A percentile compares a stretch with the other conserved stretches of the same genome.
Evolutionary conservation across 2,888 invertebrate genomes (phyloP).

Genomic region (Caenorhabditis japonica): DNA sequence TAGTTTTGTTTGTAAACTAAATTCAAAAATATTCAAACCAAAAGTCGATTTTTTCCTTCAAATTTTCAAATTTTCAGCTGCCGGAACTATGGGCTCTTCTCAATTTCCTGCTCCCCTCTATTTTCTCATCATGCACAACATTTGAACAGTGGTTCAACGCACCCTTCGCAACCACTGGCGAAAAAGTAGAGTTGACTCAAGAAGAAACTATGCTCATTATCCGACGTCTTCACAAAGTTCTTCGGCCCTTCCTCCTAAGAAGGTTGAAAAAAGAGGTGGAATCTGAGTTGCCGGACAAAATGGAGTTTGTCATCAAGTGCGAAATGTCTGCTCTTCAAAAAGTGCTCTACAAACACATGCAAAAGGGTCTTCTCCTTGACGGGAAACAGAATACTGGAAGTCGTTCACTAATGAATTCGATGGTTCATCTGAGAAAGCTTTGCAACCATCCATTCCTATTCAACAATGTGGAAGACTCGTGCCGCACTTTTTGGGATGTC

Average conservation of each 20-base stretch:
- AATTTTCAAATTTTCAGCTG: too few species aligned
- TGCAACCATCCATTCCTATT: conserved; percentile 99
- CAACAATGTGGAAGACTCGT: conserved; percentile 88
- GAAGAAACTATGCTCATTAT: conserved; percentile 99
- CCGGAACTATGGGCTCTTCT: conserved; percentile 83
- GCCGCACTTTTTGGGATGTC: conserved; percentile 59
- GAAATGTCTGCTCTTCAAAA: conserved; percentile 97
- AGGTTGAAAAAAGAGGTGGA: conserved; percentile 99
- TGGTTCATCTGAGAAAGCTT: conserved; percentile 95
- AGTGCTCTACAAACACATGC: conserved; percentile 92
- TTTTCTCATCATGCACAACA: conserved; percentile 97
- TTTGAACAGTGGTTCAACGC: conserved; percentile 99
- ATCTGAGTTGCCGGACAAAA: conserved; percentile 95
- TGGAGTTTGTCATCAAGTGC: conserved; percentile 81
- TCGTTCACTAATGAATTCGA: conserved; percentile 93
- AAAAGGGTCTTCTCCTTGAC: conserved; percentile 79
- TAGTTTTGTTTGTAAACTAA: too few species aligned
- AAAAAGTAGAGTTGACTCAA: conserved; percentile 90
- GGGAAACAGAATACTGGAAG: conserved; percentile 54
- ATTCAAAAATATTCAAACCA: too few species aligned
- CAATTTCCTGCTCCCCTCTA: conserved; percentile 96
- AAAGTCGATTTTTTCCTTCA: too few species aligned
- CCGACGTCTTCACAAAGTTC: conserved; percentile 92
- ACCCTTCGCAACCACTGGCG: conserved; percentile 98
- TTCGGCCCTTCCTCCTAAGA: conserved; percentile 92